These are phyloP conservation scores for Thamnaconus septentrionalis DNA, from an alignment of 2,113 vertebrate genomes.

Conservation along the genomic window DNA sequence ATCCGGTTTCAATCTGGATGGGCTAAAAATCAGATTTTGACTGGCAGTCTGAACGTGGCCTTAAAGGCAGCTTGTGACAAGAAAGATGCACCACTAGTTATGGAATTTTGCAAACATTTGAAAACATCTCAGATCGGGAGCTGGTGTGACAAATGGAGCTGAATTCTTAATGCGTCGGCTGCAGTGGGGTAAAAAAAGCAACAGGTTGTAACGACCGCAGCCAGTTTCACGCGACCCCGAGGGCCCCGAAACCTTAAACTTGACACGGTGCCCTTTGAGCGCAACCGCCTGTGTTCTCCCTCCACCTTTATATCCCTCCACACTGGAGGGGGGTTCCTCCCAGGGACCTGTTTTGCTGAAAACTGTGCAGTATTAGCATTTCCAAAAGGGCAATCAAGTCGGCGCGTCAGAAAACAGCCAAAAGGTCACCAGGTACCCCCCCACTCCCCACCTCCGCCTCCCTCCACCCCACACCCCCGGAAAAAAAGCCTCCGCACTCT, in stretches of 20 bases:
- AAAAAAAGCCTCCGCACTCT: conserved; percentile 62
- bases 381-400: conserved; percentile 76
- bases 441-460: conserved; percentile 23
- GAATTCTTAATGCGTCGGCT: no score
- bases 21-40: no score
- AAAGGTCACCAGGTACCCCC: conserved; percentile 78
- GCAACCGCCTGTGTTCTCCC: conserved; percentile 47
- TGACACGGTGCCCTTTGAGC: conserved; percentile 49
- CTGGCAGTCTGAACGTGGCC: no score
- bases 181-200: no score
- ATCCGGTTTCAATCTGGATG: no score
- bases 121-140: no score
- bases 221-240: conserved; percentile 16
- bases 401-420: conserved; percentile 65
- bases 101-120: no score
- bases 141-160: no score
- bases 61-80: no score
- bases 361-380: conserved; percentile 73
- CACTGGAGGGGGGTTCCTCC: conserved; percentile 52
- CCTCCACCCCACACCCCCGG: no score
- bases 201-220: conserved; percentile 3
- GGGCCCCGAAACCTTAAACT: conserved; percentile 35
- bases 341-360: conserved; percentile 63
- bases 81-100: no score
- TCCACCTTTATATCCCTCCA: conserved; percentile 44